These are phyloP conservation scores for Sympetrum striolatum DNA, from an alignment of 2,888 invertebrate genomes.

Conservation along the genomic window DNA sequence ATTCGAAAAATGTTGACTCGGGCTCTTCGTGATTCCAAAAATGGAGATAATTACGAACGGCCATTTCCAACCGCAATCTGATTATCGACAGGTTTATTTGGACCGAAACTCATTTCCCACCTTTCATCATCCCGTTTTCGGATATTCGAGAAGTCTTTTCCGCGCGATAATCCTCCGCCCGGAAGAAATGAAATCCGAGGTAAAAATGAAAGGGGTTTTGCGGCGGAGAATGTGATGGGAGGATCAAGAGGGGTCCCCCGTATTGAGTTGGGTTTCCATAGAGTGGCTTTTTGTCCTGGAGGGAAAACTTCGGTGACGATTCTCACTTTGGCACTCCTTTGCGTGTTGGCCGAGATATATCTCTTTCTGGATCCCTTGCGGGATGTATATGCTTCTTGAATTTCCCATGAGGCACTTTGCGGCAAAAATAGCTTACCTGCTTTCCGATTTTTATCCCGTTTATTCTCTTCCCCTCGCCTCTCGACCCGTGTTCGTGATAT, in stretches of 20 bases:
- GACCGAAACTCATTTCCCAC: neutral
- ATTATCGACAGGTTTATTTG: neutral
- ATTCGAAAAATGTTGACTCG: too few relatives aligned
- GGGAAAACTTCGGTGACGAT: slow-evolving; percentile 42
- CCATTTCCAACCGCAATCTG: neutral
- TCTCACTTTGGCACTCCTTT: slow-evolving; percentile 37
- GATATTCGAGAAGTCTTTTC: neutral
- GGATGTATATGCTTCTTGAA: slow-evolving; percentile 43
- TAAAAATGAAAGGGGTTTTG: neutral
- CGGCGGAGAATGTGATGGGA: neutral
- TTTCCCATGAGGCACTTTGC: slow-evolving; percentile 43
- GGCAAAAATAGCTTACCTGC: slow-evolving; percentile 41
- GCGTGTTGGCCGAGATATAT: slow-evolving; percentile 40
- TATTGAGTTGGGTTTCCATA: slow-evolving; percentile 30
- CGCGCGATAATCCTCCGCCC: neutral
- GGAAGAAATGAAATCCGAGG: neutral
- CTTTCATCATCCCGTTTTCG: neutral
- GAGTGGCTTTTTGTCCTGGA: slow-evolving; percentile 29
- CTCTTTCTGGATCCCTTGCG: slow-evolving; percentile 26
- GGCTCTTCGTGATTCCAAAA: too few relatives aligned
- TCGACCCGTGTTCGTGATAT: slow-evolving; percentile 11
- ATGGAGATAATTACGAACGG: too few relatives aligned
- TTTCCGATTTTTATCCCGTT: slow-evolving; percentile 25
- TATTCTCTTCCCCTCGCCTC: neutral
- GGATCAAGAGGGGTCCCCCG: neutral